Conservation (phyloP, 2,113 vertebrate genomes). For the Phoxinus phoxinus region DNA sequence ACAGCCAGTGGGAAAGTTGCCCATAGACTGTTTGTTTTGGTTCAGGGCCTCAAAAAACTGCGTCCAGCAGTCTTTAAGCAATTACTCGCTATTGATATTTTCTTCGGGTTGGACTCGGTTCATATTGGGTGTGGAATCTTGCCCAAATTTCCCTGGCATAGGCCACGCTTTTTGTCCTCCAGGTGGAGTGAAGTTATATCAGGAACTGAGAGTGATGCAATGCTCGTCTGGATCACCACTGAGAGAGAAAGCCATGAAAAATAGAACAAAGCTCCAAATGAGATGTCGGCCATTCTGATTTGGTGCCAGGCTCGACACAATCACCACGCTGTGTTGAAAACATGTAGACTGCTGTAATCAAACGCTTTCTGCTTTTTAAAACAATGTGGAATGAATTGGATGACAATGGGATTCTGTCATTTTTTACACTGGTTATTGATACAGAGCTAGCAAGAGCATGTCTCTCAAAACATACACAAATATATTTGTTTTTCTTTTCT, state of each 20-base stretch:
- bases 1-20: constrained; percentile 9
- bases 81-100: constrained; percentile 48
- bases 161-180: neutral
- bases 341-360: neutral
- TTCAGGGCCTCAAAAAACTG: constrained; percentile 21
- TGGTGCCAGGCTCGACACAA: neutral
- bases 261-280: constrained; percentile 35
- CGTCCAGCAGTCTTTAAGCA: constrained; percentile 36
- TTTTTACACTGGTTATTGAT: neutral
- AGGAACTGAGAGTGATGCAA: constrained; percentile 22
- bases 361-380: neutral
- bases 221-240: neutral
- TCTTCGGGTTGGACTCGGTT: constrained; percentile 15
- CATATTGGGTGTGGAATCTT: constrained; percentile 30
- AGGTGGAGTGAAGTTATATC: constrained; percentile 39
- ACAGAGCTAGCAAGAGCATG: neutral
- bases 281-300: neutral
- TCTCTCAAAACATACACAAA: neutral
- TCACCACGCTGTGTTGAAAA: neutral
- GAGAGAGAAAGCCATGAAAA: constrained; percentile 18
- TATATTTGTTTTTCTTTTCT: neutral
- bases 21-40: constrained; percentile 1
- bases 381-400: neutral
- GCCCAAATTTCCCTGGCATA: constrained; percentile 8
- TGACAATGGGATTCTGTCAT: neutral